These are phyloP conservation scores for Gryllus bimaculatus DNA, from an alignment of 1,140 invertebrate species.

Conservation along the genomic window DNA sequence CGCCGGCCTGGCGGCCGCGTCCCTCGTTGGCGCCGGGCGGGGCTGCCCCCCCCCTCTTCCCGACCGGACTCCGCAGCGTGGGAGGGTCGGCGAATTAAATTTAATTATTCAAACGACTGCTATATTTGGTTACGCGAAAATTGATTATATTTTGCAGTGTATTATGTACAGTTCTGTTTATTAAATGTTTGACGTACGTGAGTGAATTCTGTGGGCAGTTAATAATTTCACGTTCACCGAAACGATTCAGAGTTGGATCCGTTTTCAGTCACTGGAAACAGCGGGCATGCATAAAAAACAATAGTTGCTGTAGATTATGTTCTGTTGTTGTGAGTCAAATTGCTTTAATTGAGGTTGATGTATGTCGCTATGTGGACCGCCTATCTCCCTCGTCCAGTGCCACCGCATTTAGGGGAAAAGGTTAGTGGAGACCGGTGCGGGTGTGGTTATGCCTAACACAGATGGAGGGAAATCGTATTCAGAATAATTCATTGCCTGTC, in stretches of 20 bases:
- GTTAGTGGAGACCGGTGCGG: too few species aligned
- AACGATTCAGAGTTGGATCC: not conserved
- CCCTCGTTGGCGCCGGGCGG: not conserved
- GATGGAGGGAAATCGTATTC: too few species aligned
- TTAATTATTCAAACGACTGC: not conserved
- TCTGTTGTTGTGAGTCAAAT: not conserved
- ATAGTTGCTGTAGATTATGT: not conserved
- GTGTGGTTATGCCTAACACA: too few species aligned
- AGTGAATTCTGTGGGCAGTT: not conserved
- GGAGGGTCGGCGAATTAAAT: not conserved
- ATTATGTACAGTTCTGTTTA: not conserved
- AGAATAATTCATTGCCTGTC: too few species aligned
- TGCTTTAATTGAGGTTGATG: not conserved
- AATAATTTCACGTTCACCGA: not conserved
- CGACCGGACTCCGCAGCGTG: not conserved
- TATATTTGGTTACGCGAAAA: slow-evolving; percentile 5
- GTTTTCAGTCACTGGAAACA: not conserved
- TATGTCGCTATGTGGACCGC: not conserved
- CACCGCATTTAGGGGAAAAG: not conserved
- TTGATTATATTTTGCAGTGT: not conserved
- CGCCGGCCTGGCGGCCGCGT: too few species aligned
- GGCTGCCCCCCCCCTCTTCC: too few species aligned
- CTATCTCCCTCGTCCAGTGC: not conserved
- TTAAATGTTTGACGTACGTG: slow-evolving; percentile 1
- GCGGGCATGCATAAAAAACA: not conserved